Conservation (phyloP, 2,113 vertebrate genomes). For the Tenrec ecaudatus region DNA sequence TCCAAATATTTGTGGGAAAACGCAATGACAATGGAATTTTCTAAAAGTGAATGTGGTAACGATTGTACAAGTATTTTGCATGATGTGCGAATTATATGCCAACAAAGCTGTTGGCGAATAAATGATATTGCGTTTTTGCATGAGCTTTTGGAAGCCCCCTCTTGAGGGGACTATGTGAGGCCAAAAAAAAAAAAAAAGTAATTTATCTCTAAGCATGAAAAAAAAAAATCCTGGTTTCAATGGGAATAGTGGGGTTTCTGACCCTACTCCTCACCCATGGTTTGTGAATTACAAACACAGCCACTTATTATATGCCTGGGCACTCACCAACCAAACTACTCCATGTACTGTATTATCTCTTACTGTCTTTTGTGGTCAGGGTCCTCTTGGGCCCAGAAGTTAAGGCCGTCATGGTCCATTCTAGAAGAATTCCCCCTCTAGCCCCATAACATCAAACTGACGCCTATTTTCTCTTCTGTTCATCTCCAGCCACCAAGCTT, state of each 20-base stretch:
- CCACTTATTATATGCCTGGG: neutral
- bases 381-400: neutral
- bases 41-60: too few relatives aligned
- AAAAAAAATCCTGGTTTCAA: neutral
- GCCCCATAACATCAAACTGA: neutral
- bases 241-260: neutral
- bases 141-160: too few relatives aligned
- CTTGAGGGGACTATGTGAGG: too few relatives aligned
- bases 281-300: neutral
- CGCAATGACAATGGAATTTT: too few relatives aligned
- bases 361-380: neutral
- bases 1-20: neutral
- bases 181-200: too few relatives aligned
- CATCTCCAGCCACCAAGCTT: neutral
- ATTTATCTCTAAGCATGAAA: neutral
- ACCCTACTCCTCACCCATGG: neutral
- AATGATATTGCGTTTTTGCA: too few relatives aligned
- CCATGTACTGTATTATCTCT: neutral
- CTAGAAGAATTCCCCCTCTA: neutral
- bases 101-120: too few relatives aligned
- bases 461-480: neutral
- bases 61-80: too few relatives aligned
- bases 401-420: neutral
- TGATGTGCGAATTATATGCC: too few relatives aligned
- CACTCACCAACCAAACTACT: neutral